phyloP scores from a whole-genome alignment of 2,797 vertebrate genomes.

The Chelonia mydas region DNA sequence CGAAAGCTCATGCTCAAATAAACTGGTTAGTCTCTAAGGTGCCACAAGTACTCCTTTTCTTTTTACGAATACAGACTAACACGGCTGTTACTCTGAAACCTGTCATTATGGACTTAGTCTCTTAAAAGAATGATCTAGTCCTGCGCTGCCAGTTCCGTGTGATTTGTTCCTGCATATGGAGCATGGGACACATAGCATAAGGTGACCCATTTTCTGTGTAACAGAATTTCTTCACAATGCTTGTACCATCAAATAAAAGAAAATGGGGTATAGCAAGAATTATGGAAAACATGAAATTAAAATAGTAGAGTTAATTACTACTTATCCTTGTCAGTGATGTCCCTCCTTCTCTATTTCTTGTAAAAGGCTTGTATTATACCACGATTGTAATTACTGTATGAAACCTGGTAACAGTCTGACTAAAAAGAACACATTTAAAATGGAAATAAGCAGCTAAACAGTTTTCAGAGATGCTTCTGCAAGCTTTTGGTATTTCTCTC shows the following conservation, averaged over 20 bases:
- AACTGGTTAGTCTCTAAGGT: no score
- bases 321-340: neutral
- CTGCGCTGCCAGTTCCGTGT: neutral
- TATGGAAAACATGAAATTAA: neutral
- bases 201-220: neutral
- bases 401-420: conserved; percentile 23
- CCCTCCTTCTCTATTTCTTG: conserved; percentile 32
- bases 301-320: neutral
- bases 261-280: neutral
- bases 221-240: neutral
- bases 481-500: conserved; percentile 38
- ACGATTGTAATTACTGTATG: conserved; percentile 35
- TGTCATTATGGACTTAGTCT: rapidly evolving
- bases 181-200: neutral
- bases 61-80: no score
- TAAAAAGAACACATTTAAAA: conserved; percentile 46
- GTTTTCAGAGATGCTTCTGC: neutral
- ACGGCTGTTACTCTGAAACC: no score
- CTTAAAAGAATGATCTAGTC: neutral
- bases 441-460: conserved; percentile 43
- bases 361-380: conserved; percentile 21
- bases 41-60: no score
- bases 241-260: neutral
- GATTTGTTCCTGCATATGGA: neutral
- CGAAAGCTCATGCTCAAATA: no score